Percentiles rank a stretch among this genome's conserved stretches.
Evolutionary conservation across 2,113 vertebrate species (phyloP).

Genomic region (Stegostoma tigrinum): DNA sequence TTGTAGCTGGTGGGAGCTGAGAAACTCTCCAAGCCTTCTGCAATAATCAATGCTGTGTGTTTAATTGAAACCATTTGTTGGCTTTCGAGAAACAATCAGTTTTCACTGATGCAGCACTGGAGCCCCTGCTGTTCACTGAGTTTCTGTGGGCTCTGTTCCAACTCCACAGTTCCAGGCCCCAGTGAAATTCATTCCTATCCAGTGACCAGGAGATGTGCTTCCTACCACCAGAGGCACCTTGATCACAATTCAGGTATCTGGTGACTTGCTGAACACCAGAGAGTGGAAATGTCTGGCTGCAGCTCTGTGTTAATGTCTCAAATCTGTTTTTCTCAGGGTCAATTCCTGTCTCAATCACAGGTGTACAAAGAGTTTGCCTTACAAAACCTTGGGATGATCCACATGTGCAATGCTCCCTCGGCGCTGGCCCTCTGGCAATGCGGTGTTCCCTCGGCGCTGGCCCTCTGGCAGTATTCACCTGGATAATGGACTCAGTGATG

Average conservation of each 20-base stretch:
- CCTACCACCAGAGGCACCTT: not conserved
- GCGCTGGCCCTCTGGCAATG: too few relatives aligned
- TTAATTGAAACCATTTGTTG: constrained; percentile 31
- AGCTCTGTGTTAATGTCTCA: not conserved
- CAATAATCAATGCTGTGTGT: not conserved
- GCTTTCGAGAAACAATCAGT: not conserved
- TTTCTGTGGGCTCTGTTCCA: not conserved
- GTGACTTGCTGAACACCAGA: not conserved
- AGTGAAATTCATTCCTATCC: not conserved
- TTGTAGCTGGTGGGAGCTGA: not conserved
- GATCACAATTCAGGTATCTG: not conserved
- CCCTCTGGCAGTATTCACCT: too few relatives aligned
- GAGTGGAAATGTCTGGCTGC: not conserved
- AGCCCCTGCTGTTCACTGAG: not conserved
- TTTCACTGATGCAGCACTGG: constrained; percentile 6
- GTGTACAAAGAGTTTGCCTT: not conserved
- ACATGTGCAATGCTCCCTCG: too few relatives aligned
- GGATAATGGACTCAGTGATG: too few relatives aligned
- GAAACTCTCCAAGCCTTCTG: not conserved
- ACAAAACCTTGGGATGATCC: not conserved
- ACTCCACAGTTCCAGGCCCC: not conserved
- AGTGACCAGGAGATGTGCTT: not conserved
- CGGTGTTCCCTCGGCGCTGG: too few relatives aligned
- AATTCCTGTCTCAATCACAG: not conserved
- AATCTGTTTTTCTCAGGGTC: not conserved